Evolutionary conservation across 2,888 invertebrate genomes (phyloP), one percentile per base, ranked within the genome.

Genomic region (Lissocephala sabroskyi): DNA sequence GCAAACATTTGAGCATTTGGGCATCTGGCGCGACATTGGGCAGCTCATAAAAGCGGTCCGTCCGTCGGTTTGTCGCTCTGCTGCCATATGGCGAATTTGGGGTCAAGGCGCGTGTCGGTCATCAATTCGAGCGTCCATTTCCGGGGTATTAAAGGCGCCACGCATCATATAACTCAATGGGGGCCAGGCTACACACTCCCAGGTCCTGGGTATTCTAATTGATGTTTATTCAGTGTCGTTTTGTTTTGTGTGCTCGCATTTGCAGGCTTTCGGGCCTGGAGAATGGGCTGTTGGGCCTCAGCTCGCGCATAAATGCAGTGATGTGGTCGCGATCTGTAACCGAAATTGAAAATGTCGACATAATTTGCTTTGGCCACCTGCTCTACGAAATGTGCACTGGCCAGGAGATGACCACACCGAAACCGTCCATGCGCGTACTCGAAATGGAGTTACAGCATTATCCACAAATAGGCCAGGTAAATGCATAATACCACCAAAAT

Each of bases 381-480:
- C 86, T 97, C 49, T 96, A 93, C 83, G 96, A 96, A 86, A 96
- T 96, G 96, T 91, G 94, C 70, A 91, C 94, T 13, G 96, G 94
- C 30, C 90, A 91, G 62, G 93, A 95, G 78, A 85, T 95, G 58
- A 89, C 91, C 64, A 87, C 91, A 32, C 89, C 94, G 43, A 88
- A 89, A 78, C 92, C 93, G 41, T 89, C 92, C 61, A 88, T 91
- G 2, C 90, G 90, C 59, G 89, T 95, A 78, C 86, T 93, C 81
- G 82, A 89, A 82, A 84, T 91, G 84, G 89, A 92, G 82, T 84
- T 92, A 65, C 88, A 89, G 67, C 86, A 88, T 76, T 89, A 89
- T 84, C 92, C 94, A 44, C 91, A 92, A 86, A 92, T 93, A 81
- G 85, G 82, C 81, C 61, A 56, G 63, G 64, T 62, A 13, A 17